Conservation (phyloP, 2,888 invertebrate species). For the Nephrotoma appendiculata region DNA sequence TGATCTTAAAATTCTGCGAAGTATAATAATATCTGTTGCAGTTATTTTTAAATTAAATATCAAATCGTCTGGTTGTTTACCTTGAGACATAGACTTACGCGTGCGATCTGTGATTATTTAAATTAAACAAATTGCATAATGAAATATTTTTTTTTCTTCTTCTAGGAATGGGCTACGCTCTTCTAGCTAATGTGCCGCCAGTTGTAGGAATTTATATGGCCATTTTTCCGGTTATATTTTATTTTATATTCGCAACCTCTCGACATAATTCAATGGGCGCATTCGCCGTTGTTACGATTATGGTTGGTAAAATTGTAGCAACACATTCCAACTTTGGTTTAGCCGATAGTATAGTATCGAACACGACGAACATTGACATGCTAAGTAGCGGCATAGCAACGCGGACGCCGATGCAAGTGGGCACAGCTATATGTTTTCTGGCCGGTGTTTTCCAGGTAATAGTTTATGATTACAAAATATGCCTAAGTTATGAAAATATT, state of each 20-base stretch:
- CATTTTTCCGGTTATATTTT: not conserved
- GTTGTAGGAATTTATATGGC: not conserved
- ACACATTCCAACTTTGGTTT: not conserved
- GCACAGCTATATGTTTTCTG: not conserved
- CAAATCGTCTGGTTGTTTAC: not conserved
- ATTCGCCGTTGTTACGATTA: not conserved
- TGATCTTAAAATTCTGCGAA: not conserved
- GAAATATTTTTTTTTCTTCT: not conserved
- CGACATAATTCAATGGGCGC: not conserved
- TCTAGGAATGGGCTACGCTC: slow-evolving; percentile 1
- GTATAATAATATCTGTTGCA: not conserved
- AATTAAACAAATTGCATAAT: not conserved
- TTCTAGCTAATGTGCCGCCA: not conserved
- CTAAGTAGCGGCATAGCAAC: not conserved
- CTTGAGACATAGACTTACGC: not conserved
- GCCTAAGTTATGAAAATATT: not conserved
- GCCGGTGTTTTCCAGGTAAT: not conserved
- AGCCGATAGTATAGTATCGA: not conserved
- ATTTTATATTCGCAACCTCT: not conserved
- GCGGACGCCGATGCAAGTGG: not conserved
- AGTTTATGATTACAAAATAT: not conserved
- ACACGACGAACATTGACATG: not conserved
- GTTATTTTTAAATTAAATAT: not conserved
- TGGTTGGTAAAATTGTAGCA: not conserved
- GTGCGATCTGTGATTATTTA: not conserved